Conservation (phyloP, 2,797 vertebrate species). For the Poeciliopsis gracilis region DNA sequence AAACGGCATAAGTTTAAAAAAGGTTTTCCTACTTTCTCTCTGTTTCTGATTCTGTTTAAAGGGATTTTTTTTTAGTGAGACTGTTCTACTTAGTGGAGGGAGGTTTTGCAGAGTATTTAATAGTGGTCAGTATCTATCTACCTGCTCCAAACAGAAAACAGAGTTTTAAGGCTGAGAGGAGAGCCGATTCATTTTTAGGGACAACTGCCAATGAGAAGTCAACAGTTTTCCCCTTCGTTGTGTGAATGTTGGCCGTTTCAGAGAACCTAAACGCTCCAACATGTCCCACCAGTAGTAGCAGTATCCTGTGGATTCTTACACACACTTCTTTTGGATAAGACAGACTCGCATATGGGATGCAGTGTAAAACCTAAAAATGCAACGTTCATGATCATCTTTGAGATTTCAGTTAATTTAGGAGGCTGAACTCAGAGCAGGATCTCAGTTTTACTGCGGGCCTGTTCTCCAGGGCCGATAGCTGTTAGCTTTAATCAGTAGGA, state of each 20-base stretch:
- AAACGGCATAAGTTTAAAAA: neutral
- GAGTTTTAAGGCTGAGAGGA: neutral
- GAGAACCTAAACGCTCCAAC: neutral
- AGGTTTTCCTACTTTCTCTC: neutral
- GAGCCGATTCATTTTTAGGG: neutral
- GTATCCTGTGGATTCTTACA: neutral
- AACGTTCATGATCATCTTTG: neutral
- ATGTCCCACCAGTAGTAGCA: neutral
- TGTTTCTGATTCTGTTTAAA: neutral
- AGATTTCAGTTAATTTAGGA: neutral
- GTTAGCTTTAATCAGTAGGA: neutral
- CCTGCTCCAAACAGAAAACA: neutral
- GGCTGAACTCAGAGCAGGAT: neutral
- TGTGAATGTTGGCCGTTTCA: neutral
- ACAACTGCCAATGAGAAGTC: neutral
- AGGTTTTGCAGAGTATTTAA: neutral
- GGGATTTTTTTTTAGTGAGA: neutral
- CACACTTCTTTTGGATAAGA: neutral
- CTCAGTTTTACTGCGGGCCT: neutral
- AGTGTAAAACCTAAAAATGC: neutral
- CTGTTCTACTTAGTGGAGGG: neutral
- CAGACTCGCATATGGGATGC: neutral
- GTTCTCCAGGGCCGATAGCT: neutral
- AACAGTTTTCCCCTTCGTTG: neutral
- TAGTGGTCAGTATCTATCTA: neutral